Percentiles rank a stretch among this genome's conserved stretches.
These are phyloP conservation scores for Hippopotamyrus pictus DNA, from an alignment of 2,797 vertebrate genomes.

Conservation along the genomic window DNA sequence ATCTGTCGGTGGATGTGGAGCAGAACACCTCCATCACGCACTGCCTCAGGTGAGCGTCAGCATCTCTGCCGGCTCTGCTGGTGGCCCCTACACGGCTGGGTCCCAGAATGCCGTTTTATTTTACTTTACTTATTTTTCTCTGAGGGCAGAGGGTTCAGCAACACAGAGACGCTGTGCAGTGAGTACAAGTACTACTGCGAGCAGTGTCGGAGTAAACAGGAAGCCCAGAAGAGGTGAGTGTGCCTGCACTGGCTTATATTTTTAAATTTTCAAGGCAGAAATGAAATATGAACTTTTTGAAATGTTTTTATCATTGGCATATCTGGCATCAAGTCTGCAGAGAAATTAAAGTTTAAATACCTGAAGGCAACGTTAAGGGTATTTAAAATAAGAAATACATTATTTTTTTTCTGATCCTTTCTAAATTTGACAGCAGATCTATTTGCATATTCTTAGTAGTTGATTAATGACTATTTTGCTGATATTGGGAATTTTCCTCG, in stretches of 20 bases:
- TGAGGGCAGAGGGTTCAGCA: slow-evolving; percentile 78
- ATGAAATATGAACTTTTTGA: neutral
- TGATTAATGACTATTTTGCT: neutral
- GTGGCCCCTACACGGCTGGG: neutral
- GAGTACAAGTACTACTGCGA: slow-evolving; percentile 91
- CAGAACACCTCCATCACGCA: slow-evolving; percentile 90
- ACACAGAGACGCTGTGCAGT: slow-evolving; percentile 85
- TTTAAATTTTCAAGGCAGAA: neutral
- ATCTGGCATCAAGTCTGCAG: neutral
- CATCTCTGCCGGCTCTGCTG: neutral
- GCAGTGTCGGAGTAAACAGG: slow-evolving; percentile 88
- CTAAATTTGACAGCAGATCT: neutral
- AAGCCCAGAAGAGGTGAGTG: slow-evolving; percentile 81
- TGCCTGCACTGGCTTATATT: neutral
- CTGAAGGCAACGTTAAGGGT: neutral
- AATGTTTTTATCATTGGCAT: neutral
- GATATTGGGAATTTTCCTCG: neutral
- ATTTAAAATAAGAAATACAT: neutral
- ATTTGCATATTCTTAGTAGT: neutral
- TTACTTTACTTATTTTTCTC: neutral
- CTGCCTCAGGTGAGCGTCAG: slow-evolving; percentile 71
- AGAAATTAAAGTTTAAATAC: neutral
- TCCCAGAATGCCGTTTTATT: neutral
- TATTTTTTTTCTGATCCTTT: neutral
- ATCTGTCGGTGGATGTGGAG: slow-evolving; percentile 86